Evolutionary conservation across 2,113 vertebrate genomes (phyloP).

Genomic region (Thunnus thynnus): DNA sequence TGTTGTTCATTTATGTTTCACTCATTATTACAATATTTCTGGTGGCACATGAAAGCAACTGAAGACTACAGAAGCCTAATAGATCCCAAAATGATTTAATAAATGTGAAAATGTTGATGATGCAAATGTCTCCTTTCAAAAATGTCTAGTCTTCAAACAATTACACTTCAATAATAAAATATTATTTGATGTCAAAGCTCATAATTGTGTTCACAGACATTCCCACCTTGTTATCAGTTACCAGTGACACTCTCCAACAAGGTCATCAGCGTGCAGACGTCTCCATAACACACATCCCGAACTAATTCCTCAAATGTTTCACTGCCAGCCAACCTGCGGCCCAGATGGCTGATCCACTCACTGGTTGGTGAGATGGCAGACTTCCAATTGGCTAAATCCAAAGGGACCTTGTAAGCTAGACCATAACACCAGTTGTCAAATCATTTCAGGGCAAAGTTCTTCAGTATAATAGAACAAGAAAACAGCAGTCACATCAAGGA

Average conservation of each 20-base stretch:
- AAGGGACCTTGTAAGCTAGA: neutral
- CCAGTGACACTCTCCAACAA: neutral
- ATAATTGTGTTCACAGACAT: neutral
- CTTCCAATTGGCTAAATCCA: neutral
- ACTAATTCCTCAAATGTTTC: neutral
- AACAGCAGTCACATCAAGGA: constrained; percentile 55
- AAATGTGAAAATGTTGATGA: too few relatives aligned
- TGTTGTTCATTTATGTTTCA: too few relatives aligned
- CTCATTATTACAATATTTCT: too few relatives aligned
- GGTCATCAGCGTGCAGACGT: neutral
- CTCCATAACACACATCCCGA: neutral
- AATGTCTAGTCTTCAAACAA: too few relatives aligned
- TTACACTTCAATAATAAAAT: neutral
- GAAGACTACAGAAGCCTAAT: neutral
- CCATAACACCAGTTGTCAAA: neutral
- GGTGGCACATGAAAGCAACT: neutral
- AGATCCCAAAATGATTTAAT: too few relatives aligned
- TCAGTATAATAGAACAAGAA: neutral
- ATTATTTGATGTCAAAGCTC: neutral
- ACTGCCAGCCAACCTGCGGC: neutral
- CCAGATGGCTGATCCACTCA: neutral
- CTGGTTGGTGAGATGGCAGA: neutral
- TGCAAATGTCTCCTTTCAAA: too few relatives aligned
- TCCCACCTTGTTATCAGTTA: too few relatives aligned
- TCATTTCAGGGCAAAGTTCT: neutral